A percentile compares a stretch with the other conserved stretches of the same genome.
These are phyloP conservation scores for Phalacrocorax brasilianus DNA, from an alignment of 2,113 vertebrate genomes.

Conservation along the genomic window DNA sequence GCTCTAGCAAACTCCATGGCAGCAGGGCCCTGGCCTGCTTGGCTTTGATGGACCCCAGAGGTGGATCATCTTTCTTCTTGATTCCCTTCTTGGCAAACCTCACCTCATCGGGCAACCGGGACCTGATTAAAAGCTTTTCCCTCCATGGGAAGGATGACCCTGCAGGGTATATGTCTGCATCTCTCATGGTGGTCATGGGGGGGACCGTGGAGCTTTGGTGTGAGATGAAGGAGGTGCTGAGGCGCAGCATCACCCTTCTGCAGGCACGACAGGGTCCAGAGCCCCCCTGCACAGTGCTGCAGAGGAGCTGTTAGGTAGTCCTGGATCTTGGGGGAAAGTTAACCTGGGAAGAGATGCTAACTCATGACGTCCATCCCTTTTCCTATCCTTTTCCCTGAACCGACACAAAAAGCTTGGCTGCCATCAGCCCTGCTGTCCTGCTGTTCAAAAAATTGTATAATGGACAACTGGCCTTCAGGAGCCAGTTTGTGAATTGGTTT, in stretches of 20 bases:
- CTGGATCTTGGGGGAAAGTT: not conserved
- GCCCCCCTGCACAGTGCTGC: accelerated
- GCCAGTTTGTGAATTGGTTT: slow-evolving; percentile 3
- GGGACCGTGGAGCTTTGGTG: not conserved
- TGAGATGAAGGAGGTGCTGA: not conserved
- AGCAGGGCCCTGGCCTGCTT: not conserved
- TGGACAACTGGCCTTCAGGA: not conserved
- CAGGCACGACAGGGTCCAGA: not conserved
- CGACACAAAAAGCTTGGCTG: not conserved
- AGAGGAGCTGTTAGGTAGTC: not conserved
- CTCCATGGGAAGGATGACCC: not conserved
- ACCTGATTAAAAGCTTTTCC: not conserved
- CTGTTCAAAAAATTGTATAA: not conserved
- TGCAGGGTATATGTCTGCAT: not conserved
- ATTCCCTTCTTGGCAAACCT: not conserved
- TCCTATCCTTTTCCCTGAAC: not conserved
- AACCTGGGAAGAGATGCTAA: not conserved
- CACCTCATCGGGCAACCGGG: not conserved
- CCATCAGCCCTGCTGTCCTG: not conserved
- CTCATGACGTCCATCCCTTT: not conserved
- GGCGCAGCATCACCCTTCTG: not conserved
- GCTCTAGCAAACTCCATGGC: not conserved
- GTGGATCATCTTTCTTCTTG: not conserved
- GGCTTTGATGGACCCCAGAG: not conserved
- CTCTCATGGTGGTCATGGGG: accelerated